Evolutionary conservation across 1,140 invertebrate species (phyloP).

Genomic region (Centruroides vittatus): DNA sequence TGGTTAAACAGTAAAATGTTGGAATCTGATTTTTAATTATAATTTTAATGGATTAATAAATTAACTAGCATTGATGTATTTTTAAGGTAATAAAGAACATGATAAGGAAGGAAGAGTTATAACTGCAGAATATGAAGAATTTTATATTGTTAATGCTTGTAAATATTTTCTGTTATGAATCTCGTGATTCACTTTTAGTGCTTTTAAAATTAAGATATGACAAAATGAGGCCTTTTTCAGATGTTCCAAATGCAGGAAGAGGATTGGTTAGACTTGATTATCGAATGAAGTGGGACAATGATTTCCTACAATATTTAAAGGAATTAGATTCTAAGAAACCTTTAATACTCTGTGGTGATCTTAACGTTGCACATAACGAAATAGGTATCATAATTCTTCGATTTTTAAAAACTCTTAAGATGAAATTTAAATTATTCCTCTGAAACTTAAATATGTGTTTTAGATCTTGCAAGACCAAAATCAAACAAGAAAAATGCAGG

Average conservation of each 20-base stretch:
- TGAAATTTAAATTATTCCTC: too few relatives aligned
- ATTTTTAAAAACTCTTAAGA: too few relatives aligned
- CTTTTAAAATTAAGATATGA: neutral
- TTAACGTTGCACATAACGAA: conserved; percentile 92
- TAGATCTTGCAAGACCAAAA: conserved; percentile 89
- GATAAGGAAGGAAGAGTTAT: conserved; percentile 79
- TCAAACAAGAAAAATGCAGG: conserved; percentile 85
- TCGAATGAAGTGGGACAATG: conserved; percentile 73
- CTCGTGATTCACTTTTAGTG: too few relatives aligned
- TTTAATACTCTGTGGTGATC: conserved; percentile 86
- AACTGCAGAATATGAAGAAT: conserved; percentile 86
- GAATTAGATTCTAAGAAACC: conserved; percentile 78
- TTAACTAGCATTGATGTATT: neutral
- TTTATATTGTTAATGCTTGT: conserved; percentile 62
- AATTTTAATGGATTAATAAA: neutral
- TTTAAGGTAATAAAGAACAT: conserved; percentile 37
- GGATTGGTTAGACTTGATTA: conserved; percentile 74
- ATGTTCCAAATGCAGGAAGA: conserved; percentile 61
- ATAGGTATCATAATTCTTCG: conserved; percentile 47
- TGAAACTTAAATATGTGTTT: conserved; percentile 15
- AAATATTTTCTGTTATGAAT: conserved; percentile 25
- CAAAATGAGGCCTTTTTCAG: conserved; percentile 28
- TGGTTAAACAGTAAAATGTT: neutral
- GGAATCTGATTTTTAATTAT: neutral
- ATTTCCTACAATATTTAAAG: conserved; percentile 48